Evolutionary conservation across 2,113 vertebrate genomes (phyloP).

Genomic region (Chaetura pelagica): DNA sequence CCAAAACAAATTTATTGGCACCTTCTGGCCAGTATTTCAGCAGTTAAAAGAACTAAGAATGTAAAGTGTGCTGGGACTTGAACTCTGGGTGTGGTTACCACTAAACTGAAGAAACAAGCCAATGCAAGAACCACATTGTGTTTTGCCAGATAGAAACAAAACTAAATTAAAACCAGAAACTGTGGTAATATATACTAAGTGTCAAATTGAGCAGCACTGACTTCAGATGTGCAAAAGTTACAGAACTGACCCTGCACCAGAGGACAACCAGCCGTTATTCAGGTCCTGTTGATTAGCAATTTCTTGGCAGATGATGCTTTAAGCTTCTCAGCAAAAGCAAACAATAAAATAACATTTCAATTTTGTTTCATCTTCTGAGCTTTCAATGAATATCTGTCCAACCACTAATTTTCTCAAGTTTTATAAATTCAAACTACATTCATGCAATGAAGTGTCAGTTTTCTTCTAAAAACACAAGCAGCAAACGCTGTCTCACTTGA

Average conservation of each 20-base stretch:
- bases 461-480: neutral
- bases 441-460: neutral
- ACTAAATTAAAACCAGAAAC: neutral
- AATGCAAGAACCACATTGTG: neutral
- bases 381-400: neutral
- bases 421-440: neutral
- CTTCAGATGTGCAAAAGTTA: neutral
- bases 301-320: neutral
- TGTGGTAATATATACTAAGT: neutral
- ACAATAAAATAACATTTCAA: neutral
- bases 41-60: neutral
- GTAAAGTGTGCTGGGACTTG: neutral
- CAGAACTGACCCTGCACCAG: neutral
- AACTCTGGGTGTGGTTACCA: constrained; percentile 7
- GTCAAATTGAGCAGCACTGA: neutral
- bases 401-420: neutral
- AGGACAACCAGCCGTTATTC: neutral
- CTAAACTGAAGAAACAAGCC: neutral
- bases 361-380: neutral
- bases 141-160: neutral
- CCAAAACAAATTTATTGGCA: neutral
- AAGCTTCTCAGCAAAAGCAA: neutral
- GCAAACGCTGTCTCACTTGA: neutral
- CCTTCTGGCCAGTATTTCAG: neutral
- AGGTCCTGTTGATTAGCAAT: neutral